Conservation (phyloP, 1,140 invertebrate genomes). For the Hetaerina americana region DNA sequence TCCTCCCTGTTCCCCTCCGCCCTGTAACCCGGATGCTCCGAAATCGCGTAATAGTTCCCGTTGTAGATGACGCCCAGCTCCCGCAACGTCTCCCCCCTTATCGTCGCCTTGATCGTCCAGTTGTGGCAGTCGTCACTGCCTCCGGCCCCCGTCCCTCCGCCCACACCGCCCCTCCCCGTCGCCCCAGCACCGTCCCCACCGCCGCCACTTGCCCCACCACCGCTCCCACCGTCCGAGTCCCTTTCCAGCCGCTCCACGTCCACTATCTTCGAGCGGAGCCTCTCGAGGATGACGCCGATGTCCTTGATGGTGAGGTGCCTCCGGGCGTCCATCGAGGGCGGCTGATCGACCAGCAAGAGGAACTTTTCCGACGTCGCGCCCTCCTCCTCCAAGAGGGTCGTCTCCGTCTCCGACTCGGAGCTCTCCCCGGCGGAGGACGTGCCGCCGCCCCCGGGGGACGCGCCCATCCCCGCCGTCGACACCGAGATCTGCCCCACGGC, state of each 20-base stretch:
- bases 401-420: constrained; percentile 84
- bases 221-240: constrained; percentile 49
- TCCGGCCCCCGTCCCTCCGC: constrained; percentile 73
- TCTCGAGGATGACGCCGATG: constrained; percentile 81
- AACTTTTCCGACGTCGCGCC: constrained; percentile 79
- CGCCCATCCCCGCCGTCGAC: constrained; percentile 35
- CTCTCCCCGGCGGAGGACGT: constrained; percentile 41
- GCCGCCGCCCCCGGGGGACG: constrained; percentile 23
- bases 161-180: constrained; percentile 85
- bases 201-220: constrained; percentile 29
- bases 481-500: constrained; percentile 31
- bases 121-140: constrained; percentile 86
- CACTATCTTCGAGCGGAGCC: constrained; percentile 81
- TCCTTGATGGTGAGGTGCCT: constrained; percentile 84
- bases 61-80: constrained; percentile 90
- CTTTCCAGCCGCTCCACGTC: constrained; percentile 83
- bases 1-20: constrained; percentile 60
- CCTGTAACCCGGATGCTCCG: constrained; percentile 82
- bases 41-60: constrained; percentile 88
- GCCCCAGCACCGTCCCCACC: constrained; percentile 77
- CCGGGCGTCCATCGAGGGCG: constrained; percentile 75
- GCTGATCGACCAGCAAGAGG: constrained; percentile 78
- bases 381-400: constrained; percentile 81
- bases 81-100: constrained; percentile 72
- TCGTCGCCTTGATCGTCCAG: constrained; percentile 88